Evolutionary conservation across 1,140 invertebrate species (phyloP), one percentile per base, ranked within the genome.

Genomic region (Hyles euphorbiae): DNA sequence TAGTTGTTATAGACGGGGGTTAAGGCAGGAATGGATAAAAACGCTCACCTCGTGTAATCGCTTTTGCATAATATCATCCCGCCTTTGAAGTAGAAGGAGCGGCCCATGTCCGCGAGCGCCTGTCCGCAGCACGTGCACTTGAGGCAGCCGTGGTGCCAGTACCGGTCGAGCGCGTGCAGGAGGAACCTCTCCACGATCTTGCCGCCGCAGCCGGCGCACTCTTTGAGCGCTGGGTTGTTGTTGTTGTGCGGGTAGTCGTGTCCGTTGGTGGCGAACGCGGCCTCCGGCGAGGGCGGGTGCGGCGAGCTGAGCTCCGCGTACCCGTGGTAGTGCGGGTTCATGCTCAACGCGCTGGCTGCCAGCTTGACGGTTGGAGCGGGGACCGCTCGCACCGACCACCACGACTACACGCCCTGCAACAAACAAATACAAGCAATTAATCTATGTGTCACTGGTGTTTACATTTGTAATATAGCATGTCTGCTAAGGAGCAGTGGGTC

Each of bases 31-130:
- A 40, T 40, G 8, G 36, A 40, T 1, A 22, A 22, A 22, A 22
- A 22, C 22, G 22, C 92, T 93, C 91, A 98, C 97, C 95, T 96
- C 82, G 95, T 93, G 88, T 98, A 98, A 89, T 98, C 97, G 85
- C 92, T 93, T 92, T 96, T 96, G 92, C 97, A 98, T 69, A 98
- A 92, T 79, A 98, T 97, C 95, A 98, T 96, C 70, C 95, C 95
- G 55, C 94, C 93, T 90, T 95, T 96, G 74, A 95, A 95, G 90
- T 96, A 98, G 90, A 96, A 98, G 65, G 96, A 96, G 48, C 92
- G 90, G 47, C 96, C 96, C 76, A 98, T 94, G 75, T 98, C 96
- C 60, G 95, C 96, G 60, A 98, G 91, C 76, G 94, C 93, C 58
- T 94, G 94, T 56, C 93, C 93, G 88, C 97, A 98, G 84, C 93